Percentiles rank a stretch among this genome's conserved stretches.
These are phyloP conservation scores for Athrips mouffetella DNA, from an alignment of 2,888 invertebrate species.

Conservation along the genomic window DNA sequence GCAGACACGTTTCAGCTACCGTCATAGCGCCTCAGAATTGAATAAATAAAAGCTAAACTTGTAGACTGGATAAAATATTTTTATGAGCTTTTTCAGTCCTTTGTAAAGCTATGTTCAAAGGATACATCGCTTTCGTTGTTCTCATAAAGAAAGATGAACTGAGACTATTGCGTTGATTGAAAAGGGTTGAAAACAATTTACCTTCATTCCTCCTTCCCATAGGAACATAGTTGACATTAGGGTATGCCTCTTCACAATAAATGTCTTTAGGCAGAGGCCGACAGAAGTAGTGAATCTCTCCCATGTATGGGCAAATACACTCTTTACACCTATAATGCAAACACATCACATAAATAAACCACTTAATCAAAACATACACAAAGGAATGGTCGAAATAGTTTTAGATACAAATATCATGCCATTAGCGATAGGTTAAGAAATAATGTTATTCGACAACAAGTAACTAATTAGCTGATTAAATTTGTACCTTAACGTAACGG, in stretches of 20 bases:
- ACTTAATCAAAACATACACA: not conserved
- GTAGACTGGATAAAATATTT: too few relatives aligned
- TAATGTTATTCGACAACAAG: too few relatives aligned
- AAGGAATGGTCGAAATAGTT: too few relatives aligned
- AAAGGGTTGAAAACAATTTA: slow-evolving; percentile 4
- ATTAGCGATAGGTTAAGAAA: too few relatives aligned
- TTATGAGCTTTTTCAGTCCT: too few relatives aligned
- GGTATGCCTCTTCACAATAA: slow-evolving; percentile 54
- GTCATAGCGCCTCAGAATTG: too few relatives aligned
- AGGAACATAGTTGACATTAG: slow-evolving; percentile 41
- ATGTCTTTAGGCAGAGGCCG: slow-evolving; percentile 39
- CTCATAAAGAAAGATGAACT: slow-evolving; percentile 20
- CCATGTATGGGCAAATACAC: slow-evolving; percentile 59
- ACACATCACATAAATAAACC: not conserved
- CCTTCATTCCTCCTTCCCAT: slow-evolving; percentile 37
- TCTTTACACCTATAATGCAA: slow-evolving; percentile 44
- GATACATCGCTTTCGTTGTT: slow-evolving; percentile 16
- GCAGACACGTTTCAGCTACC: too few relatives aligned
- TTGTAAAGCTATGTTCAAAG: not conserved
- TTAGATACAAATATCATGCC: too few relatives aligned
- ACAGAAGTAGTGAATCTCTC: slow-evolving; percentile 49
- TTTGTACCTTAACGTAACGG: too few relatives aligned
- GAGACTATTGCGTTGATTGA: not conserved
- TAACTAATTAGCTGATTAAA: too few relatives aligned
- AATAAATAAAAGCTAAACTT: too few relatives aligned